Conservation (phyloP, 2,797 vertebrate genomes). For the Acrossocheilus wenchowensis region DNA sequence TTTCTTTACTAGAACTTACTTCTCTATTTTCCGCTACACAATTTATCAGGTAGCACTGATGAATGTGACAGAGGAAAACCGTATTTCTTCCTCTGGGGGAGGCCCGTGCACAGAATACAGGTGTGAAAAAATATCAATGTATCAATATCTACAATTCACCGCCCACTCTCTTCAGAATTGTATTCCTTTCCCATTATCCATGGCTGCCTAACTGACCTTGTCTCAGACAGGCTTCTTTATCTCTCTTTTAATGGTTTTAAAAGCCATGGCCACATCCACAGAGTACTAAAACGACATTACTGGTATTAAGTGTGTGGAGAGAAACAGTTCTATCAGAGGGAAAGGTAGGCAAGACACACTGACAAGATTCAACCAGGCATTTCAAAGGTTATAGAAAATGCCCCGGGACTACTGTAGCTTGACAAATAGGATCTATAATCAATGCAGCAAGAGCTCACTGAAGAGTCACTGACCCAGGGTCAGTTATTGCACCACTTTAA, state of each 20-base stretch:
- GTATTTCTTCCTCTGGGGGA: not conserved
- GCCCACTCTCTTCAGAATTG: conserved; percentile 9
- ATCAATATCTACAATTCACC: conserved; percentile 14
- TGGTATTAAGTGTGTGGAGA: conserved; percentile 29
- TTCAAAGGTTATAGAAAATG: conserved; percentile 36
- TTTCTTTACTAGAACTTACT: not conserved
- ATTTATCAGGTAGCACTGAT: not conserved
- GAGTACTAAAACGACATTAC: conserved; percentile 19
- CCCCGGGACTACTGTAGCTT: not conserved
- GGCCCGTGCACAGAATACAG: not conserved
- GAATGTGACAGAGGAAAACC: conserved; percentile 1
- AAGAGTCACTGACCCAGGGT: conserved; percentile 15
- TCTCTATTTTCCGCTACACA: not conserved
- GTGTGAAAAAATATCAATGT: not conserved
- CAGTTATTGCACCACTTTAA: conserved; percentile 32
- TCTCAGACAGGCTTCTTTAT: conserved; percentile 26
- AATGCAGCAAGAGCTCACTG: conserved; percentile 23
- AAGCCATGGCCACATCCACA: conserved; percentile 33
- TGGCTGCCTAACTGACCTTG: conserved; percentile 11
- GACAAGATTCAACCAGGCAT: conserved; percentile 1
- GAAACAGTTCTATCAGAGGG: conserved; percentile 12
- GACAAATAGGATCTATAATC: conserved; percentile 46
- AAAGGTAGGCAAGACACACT: not conserved
- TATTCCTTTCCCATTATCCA: conserved; percentile 22
- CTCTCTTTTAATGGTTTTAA: conserved; percentile 39